A percentile compares a stretch with the other conserved stretches of the same genome.
Conservation (phyloP, 2,113 vertebrate genomes). For the Cyprinodon variegatus region DNA sequence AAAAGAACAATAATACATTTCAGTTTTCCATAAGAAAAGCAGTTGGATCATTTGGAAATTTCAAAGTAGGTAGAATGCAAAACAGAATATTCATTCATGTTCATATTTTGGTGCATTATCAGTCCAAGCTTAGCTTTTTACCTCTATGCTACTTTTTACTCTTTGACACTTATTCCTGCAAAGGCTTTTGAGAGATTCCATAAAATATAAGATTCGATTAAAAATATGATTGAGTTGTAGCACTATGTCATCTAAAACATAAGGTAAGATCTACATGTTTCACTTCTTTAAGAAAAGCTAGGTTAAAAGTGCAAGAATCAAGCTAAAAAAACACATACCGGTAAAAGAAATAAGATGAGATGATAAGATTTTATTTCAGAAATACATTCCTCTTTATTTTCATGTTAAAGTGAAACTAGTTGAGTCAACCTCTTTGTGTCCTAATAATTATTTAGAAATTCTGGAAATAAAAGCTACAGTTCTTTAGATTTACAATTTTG, state of each 20-base stretch:
- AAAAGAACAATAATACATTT: background rate
- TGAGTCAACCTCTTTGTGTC: no score
- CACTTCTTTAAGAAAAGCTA: no score
- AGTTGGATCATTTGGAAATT: background rate
- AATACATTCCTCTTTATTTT: no score
- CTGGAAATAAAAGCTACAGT: no score
- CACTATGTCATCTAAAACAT: background rate
- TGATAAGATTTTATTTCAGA: no score
- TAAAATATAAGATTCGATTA: background rate
- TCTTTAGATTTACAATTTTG: no score
- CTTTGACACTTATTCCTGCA: background rate
- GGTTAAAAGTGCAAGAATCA: no score
- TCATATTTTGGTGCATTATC: no score
- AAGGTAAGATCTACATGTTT: background rate
- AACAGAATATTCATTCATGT: background rate
- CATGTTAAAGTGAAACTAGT: no score
- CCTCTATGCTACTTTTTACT: background rate
- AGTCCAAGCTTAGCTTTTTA: background rate
- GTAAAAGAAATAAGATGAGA: no score
- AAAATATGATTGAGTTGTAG: background rate
- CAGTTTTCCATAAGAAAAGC: background rate
- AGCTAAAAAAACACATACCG: no score
- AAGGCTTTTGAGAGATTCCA: background rate
- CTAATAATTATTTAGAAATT: no score
- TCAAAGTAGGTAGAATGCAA: background rate